Conservation (phyloP, 2,888 invertebrate genomes). For the Trimorus sp. region DNA sequence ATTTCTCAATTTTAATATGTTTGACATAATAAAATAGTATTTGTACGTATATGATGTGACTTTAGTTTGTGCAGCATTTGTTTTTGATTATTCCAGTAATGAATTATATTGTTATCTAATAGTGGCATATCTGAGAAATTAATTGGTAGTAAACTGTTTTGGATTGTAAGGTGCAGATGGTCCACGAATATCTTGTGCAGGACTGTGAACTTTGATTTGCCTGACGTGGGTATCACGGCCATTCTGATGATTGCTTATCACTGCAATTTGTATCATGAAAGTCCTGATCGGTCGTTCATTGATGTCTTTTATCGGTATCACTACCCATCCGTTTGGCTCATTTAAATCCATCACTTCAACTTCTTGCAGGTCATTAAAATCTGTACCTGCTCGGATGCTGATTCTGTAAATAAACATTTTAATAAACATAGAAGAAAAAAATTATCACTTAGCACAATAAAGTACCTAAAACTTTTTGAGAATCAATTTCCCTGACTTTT, state of each 20-base stretch:
- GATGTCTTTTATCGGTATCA: constrained; percentile 94
- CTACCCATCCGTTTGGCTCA: constrained; percentile 98
- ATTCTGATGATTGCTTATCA: constrained; percentile 99
- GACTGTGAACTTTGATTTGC: constrained; percentile 97
- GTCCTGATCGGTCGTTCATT: constrained; percentile 94
- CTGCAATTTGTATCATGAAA: constrained; percentile 98
- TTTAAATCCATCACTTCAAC: constrained; percentile 95
- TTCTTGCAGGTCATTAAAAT: constrained; percentile 98
- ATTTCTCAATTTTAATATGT: too few species aligned
- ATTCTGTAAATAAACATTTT: constrained; percentile 83
- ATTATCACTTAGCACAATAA: too few species aligned
- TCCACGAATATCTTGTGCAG: constrained; percentile 85
- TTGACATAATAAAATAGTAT: too few species aligned
- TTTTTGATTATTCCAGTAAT: background rate
- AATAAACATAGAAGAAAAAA: background rate
- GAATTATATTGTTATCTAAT: constrained; percentile 84
- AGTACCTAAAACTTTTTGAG: too few species aligned
- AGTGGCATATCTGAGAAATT: constrained; percentile 91
- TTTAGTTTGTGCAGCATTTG: background rate
- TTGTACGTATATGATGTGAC: background rate
- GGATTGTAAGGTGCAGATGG: constrained; percentile 86
- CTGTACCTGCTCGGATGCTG: constrained; percentile 95
- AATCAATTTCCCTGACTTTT: too few species aligned
- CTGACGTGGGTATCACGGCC: constrained; percentile 99
- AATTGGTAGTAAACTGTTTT: constrained; percentile 90